Percentiles rank a stretch among this genome's conserved stretches.
These are phyloP conservation scores for Tenthredo mesomela DNA, from an alignment of 2,888 invertebrate species.

Conservation along the genomic window DNA sequence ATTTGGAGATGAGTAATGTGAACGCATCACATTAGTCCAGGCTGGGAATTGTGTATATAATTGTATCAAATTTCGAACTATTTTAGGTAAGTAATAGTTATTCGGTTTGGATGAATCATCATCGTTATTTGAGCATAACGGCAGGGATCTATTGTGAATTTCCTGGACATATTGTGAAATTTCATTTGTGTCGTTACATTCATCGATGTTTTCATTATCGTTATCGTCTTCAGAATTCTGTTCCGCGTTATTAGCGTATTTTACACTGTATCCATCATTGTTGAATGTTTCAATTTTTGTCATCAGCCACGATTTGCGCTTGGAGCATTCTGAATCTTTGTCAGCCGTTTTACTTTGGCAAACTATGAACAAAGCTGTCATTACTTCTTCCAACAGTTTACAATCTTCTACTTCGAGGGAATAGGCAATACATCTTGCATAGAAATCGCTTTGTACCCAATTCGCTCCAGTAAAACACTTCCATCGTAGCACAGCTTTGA, in stretches of 20 bases:
- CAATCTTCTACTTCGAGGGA: not conserved
- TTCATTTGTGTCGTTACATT: not conserved
- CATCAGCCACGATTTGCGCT: not conserved
- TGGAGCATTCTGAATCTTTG: constrained; percentile 9
- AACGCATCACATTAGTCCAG: constrained; percentile 54
- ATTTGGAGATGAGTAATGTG: constrained; percentile 16
- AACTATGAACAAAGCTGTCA: constrained; percentile 18
- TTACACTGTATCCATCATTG: no score
- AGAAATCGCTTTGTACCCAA: no score
- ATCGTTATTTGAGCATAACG: constrained; percentile 5
- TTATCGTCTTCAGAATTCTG: not conserved
- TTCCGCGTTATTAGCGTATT: no score
- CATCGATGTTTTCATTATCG: not conserved
- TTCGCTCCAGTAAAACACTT: no score
- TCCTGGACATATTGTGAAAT: constrained; percentile 3
- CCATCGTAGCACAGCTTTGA: no score
- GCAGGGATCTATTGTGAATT: not conserved
- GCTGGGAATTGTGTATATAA: constrained; percentile 47
- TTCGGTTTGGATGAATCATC: constrained; percentile 19
- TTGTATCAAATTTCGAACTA: constrained; percentile 13
- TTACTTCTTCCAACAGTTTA: not conserved
- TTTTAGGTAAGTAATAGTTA: constrained; percentile 46
- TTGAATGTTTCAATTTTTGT: no score
- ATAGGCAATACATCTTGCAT: constrained; percentile 42
- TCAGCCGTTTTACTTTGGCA: constrained; percentile 15